Evolutionary conservation across 2,888 invertebrate species (phyloP), one percentile per base, ranked within the genome.

Genomic region (Polymixis lichenea): DNA sequence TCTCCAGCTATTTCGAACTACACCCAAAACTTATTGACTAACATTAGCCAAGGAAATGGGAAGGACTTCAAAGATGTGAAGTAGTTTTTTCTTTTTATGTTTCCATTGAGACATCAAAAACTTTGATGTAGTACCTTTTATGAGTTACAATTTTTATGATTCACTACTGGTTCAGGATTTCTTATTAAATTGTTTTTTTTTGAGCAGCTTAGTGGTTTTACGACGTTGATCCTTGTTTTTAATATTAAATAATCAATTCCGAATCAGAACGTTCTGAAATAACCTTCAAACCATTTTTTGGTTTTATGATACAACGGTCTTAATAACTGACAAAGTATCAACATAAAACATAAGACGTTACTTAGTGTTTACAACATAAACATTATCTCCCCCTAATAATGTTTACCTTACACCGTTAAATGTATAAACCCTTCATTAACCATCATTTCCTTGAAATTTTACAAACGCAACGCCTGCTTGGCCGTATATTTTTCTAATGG

Each of bases 401-500:
- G 80, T 86, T 85, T 77, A 67, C 77, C 58, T 75, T 73, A 61
- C 75, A 53, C 58, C 25, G 53, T 80, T 72, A 80, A 75, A 55
- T 46, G 32, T 19, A 58, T 65, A 77, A 84, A 79, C 82, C 78
- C 78, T 75, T 77, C 72, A 78, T 82, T 84, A 80, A 60, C 2
- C 70, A 80, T 75, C 75, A 80, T 84, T 83, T 78, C 73, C 67
- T 62, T 72, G 80, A 77, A 80, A 84, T 83, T 85, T 72, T 78
- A 79, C 70, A 83, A 77, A 80, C 74, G 71, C 80, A 61, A 68
- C 56, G 86, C 82, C 67, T 55, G 68, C 81, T 43, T 49, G 43
- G 61, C 55, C 78, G 80, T 87, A 88, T 87, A 84, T 84, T 85
- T 87, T 89, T 87, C 75, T 88, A 91, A 91, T 89, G 85, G 83